These are phyloP conservation scores for Schizopygopsis malacanthus DNA, from an alignment of 2,797 vertebrate species.

Conservation along the genomic window DNA sequence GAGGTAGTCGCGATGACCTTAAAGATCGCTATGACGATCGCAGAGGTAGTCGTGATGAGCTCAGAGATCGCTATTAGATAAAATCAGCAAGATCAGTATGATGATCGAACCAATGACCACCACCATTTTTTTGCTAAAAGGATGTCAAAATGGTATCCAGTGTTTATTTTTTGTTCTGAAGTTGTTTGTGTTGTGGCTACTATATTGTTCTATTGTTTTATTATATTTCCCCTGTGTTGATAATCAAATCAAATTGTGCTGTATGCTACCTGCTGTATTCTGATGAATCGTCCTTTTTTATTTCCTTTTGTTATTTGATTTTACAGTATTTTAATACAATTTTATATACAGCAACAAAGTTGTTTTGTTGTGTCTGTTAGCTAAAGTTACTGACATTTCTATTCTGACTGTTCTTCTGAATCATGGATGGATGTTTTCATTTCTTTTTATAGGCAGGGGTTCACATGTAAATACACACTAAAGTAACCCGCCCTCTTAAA, in stretches of 20 bases:
- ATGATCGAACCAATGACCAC: background rate
- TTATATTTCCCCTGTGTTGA: background rate
- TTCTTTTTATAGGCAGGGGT: background rate
- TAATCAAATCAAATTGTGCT: background rate
- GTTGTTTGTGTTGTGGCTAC: background rate
- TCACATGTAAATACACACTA: background rate
- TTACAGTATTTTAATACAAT: background rate
- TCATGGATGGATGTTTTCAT: background rate
- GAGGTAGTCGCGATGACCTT: conserved; percentile 48
- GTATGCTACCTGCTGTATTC: too few relatives aligned
- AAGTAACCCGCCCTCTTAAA: background rate
- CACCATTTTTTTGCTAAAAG: background rate
- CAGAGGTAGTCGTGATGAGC: background rate
- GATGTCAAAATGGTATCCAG: background rate
- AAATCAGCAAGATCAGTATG: conserved; percentile 40
- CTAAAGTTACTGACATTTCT: background rate
- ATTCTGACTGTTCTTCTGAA: background rate
- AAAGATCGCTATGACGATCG: conserved; percentile 20
- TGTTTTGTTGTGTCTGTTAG: background rate
- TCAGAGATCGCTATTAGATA: conserved; percentile 26
- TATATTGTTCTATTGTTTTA: background rate
- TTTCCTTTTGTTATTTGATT: background rate
- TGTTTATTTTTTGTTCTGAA: background rate
- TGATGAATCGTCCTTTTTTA: background rate
- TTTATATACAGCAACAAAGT: background rate